Conservation (phyloP, 2,113 vertebrate species). For the Pygathrix nemaeus region DNA sequence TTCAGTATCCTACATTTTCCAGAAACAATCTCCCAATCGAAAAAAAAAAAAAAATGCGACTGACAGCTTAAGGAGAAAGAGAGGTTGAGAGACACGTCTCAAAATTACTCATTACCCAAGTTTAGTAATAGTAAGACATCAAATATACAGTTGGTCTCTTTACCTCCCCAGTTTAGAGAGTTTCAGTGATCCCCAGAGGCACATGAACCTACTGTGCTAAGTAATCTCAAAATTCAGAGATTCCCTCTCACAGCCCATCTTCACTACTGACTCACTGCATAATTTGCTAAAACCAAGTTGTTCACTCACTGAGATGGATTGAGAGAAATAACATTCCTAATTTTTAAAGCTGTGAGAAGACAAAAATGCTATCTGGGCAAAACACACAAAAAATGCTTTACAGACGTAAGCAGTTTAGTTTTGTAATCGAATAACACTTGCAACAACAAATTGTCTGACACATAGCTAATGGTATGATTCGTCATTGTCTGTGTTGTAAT, state of each 20-base stretch:
- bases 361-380: background rate
- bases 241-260: background rate
- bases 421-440: conserved; percentile 29
- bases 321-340: background rate
- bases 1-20: background rate
- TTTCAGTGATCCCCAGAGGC: background rate
- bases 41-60: background rate
- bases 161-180: background rate
- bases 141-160: background rate
- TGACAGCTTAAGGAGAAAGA: background rate
- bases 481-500: conserved; percentile 41
- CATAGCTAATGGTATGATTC: background rate
- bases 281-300: conserved; percentile 22
- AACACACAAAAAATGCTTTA: background rate
- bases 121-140: background rate
- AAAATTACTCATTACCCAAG: background rate
- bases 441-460: background rate
- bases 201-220: background rate
- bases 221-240: background rate
- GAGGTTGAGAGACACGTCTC: background rate
- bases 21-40: background rate
- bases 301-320: background rate
- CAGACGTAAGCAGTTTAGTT: background rate
- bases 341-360: conserved; percentile 42
- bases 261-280: background rate